Conservation (phyloP, 2,113 vertebrate genomes). For the Mesocricetus auratus region DNA sequence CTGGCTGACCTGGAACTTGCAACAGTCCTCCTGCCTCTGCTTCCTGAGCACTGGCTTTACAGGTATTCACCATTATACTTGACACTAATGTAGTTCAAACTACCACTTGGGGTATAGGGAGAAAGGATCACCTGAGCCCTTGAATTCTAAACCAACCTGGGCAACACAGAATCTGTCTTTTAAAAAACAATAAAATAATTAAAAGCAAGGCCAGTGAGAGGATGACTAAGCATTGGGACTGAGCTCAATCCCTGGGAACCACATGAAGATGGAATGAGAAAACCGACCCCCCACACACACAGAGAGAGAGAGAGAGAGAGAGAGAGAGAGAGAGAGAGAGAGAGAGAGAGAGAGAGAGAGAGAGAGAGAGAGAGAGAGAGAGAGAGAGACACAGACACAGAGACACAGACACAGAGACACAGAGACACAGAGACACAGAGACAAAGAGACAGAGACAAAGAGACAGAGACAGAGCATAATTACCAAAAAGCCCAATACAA, state of each 20-base stretch:
- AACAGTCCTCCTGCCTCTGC: neutral
- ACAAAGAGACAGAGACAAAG: too few relatives aligned
- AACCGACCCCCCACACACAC: neutral
- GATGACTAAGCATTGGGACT: neutral
- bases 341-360: neutral
- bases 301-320: neutral
- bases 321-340: too few relatives aligned
- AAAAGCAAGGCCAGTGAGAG: neutral
- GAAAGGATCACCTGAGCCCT: neutral
- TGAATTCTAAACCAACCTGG: neutral
- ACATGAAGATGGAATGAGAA: neutral
- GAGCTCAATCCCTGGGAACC: neutral
- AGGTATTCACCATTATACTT: neutral
- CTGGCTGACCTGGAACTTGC: neutral
- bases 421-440: neutral
- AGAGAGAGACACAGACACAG: neutral
- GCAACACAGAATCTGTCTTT: neutral
- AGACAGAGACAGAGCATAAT: neutral
- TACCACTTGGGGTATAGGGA: neutral
- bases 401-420: neutral
- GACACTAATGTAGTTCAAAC: conserved; percentile 1
- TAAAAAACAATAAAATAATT: neutral
- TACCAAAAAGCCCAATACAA: conserved; percentile 1
- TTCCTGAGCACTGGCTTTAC: neutral
- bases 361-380: too few relatives aligned